Conservation (phyloP, 2,113 vertebrate species). For the Eulemur macaco region DNA sequence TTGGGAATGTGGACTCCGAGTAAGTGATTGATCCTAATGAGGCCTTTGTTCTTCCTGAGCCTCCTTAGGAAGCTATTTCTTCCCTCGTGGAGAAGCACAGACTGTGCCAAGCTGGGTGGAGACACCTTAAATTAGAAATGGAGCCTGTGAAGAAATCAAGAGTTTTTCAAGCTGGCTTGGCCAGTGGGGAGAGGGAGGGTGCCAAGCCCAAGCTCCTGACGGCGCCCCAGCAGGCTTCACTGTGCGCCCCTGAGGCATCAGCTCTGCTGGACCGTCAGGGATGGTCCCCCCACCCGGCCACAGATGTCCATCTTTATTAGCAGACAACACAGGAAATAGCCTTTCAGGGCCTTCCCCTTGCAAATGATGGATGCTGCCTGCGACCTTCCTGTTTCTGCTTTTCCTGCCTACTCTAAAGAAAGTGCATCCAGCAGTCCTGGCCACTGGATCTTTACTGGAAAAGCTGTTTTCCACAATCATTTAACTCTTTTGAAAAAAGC, state of each 20-base stretch:
- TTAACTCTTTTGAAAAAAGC: not conserved
- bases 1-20: conserved; percentile 10
- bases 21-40: conserved; percentile 68
- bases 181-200: not conserved
- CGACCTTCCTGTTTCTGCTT: not conserved
- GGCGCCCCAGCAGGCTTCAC: not conserved
- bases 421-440: not conserved
- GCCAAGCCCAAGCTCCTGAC: not conserved
- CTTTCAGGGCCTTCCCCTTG: not conserved
- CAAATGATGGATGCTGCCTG: not conserved
- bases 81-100: not conserved
- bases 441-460: not conserved
- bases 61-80: conserved; percentile 38
- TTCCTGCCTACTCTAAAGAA: not conserved
- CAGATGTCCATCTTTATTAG: not conserved
- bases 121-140: conserved; percentile 57
- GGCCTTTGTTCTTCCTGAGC: conserved; percentile 48
- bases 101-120: conserved; percentile 38
- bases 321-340: not conserved
- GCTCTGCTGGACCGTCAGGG: too few species aligned
- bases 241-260: not conserved
- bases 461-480: not conserved
- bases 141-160: conserved; percentile 49
- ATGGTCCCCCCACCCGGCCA: not conserved
- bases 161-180: conserved; percentile 6